A percentile compares a stretch with the other conserved stretches of the same genome.
Evolutionary conservation across 2,113 vertebrate genomes (phyloP).

Genomic region (Salminus brasiliensis): DNA sequence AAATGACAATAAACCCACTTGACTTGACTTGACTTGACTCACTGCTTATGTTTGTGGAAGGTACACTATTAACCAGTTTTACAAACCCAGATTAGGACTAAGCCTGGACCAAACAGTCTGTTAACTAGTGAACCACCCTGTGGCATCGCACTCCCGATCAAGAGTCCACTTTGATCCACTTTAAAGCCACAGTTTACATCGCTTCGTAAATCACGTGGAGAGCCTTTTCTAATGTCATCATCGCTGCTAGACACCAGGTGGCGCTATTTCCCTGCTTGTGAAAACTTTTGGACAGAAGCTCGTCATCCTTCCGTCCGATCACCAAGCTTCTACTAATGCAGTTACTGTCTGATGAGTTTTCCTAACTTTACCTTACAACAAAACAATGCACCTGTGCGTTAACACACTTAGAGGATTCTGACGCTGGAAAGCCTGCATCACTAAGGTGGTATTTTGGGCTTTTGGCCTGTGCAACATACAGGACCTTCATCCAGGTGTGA

Average conservation of each 20-base stretch:
- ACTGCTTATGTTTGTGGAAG: neutral
- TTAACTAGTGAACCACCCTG: neutral
- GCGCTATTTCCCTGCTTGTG: neutral
- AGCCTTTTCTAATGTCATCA: neutral
- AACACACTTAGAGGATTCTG: too few species aligned
- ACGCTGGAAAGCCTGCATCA: too few species aligned
- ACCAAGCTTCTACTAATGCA: neutral
- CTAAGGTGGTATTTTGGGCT: too few species aligned
- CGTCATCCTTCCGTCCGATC: neutral
- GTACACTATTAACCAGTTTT: neutral
- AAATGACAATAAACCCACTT: too few species aligned
- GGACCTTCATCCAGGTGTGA: too few species aligned
- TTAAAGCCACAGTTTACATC: too few species aligned
- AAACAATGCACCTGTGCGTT: neutral
- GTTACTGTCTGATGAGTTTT: neutral
- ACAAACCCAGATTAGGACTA: neutral
- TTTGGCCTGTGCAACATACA: too few species aligned
- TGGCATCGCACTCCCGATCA: neutral
- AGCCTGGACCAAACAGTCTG: neutral
- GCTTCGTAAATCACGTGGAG: neutral
- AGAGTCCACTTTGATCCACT: too few species aligned
- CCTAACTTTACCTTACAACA: neutral
- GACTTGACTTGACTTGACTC: too few species aligned
- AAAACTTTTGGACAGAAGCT: neutral
- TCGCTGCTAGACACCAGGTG: constrained; percentile 16